Percentiles rank a stretch among this genome's conserved stretches.
Conservation (phyloP, 2,113 vertebrate species). For the Neolamprologus sp. region DNA sequence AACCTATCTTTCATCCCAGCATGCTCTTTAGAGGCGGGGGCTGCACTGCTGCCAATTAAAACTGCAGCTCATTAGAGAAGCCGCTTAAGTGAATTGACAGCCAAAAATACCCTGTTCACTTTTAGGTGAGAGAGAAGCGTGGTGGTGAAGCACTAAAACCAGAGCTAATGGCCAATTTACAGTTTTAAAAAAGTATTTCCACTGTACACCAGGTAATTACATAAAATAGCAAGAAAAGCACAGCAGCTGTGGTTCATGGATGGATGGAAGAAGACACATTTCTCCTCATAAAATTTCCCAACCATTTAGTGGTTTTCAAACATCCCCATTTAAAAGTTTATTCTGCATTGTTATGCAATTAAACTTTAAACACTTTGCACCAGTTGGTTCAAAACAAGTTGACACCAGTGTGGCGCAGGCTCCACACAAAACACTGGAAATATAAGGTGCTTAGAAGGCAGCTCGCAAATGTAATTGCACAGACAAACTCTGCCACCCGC, state of each 20-base stretch:
- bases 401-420: neutral
- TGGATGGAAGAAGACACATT: neutral
- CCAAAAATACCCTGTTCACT: slow-evolving; percentile 1
- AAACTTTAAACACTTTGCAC: neutral
- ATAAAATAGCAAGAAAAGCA: neutral
- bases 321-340: neutral
- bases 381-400: neutral
- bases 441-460: slow-evolving; percentile 27
- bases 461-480: slow-evolving; percentile 22
- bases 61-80: slow-evolving; percentile 32
- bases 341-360: neutral
- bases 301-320: neutral
- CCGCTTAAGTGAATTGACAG: slow-evolving; percentile 20
- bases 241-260: neutral
- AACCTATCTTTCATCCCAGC: neutral
- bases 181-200: slow-evolving; percentile 10
- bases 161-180: slow-evolving; percentile 38
- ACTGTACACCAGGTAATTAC: slow-evolving; percentile 13
- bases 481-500: neutral
- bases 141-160: slow-evolving; percentile 9
- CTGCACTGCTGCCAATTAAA: slow-evolving; percentile 16
- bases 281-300: neutral
- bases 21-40: neutral
- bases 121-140: neutral
- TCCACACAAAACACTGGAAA: neutral